Evolutionary conservation across 92 coral and sea anemone species (phyloP), one percentile per base, ranked within the genome.

Genomic region (Scolanthus callimorphus): DNA sequence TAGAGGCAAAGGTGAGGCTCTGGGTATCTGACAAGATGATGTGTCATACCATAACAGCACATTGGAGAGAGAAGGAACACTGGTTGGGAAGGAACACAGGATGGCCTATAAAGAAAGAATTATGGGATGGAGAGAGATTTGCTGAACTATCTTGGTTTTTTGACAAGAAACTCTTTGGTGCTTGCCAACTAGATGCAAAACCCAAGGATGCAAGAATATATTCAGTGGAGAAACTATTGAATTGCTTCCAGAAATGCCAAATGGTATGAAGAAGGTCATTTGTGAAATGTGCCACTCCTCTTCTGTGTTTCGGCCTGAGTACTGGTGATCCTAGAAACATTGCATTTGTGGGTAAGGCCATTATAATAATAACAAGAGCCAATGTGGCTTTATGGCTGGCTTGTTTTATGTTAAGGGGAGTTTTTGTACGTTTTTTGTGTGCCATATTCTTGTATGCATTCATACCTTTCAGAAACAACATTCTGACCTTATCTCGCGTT

Each of bases 311-410:
- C 55, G 59, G 1, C 76, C 76, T 27, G 31, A 37, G 50, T 76
- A 41, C 61, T 63, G 77, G 77, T 25, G 83, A 76, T 31, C 83
- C 83, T 24, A 66, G 82, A 56, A 76, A 76, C 31, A 69, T 67
- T 20, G 82, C 82, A 25, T 67, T 56, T 39, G 67, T 67, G 1
- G 82, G 82, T 67, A 67, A 70, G 27, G 0, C 30, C 0, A 55
- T 17, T 2, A 0, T 6, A 12, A 3, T n/a, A n/a, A n/a, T n/a
- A n/a, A n/a, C n/a, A n/a, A n/a, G n/a, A n/a, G n/a, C n/a, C n/a
- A n/a, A n/a, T n/a, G n/a, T n/a, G n/a, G n/a, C n/a, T n/a, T n/a
- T n/a, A n/a, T n/a, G n/a, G n/a, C n/a, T n/a, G n/a, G n/a, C n/a
- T n/a, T n/a, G n/a, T n/a, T n/a, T n/a, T n/a, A n/a, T n/a, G n/a